Base-by-base conservation (phyloP, 1,140 invertebrate species). In the Maniola jurtina region DNA sequence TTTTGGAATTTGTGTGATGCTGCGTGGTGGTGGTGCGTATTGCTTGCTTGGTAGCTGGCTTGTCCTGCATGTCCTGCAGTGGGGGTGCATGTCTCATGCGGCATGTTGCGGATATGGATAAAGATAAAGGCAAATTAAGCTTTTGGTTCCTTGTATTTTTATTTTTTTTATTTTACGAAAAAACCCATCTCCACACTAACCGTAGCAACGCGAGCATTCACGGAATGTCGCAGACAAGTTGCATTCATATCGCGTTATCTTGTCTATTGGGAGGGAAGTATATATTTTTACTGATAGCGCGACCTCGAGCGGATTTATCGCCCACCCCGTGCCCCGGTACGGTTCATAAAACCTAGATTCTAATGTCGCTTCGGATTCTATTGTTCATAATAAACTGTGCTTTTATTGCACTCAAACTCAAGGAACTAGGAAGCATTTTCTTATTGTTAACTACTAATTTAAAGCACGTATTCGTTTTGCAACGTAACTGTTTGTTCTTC, bases 221-320 rank as follows among this genome's bases (percentile, higher is more conserved):
- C 72, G 67, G 74, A 77, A 82, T 80, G 72, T 69, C 64, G 59
- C 57, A 64, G 68, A 76, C 73, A 67, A 76, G 66, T 75, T 76
- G 73, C 75, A 79, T 80, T 76, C 73, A 72, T 78, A 78, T 75
- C 64, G 71, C 58, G 68, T 77, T 79, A 75, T 80, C 76, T 75
- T 66, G 70, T 74, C 66, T 77, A 78, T 78, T 80, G 73, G 72
- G 66, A 68, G 73, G 74, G 71, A 73, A 76, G 70, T 75, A 70
- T 75, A 75, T 75, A 77, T 77, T 74, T 77, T 78, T 75, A 68
- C 73, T 73, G 73, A 75, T 77, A 78, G 66, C 65, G 59, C 73
- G 77, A 78, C 76, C 74, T 77, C 72, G 54, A 48, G 45, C 48
- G 45, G 60, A 81, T 81, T 80, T 78, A 81, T 72, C 36, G 66